These are phyloP conservation scores for Melanotaenia nigrans DNA, from an alignment of 2,797 vertebrate species.

Conservation along the genomic window DNA sequence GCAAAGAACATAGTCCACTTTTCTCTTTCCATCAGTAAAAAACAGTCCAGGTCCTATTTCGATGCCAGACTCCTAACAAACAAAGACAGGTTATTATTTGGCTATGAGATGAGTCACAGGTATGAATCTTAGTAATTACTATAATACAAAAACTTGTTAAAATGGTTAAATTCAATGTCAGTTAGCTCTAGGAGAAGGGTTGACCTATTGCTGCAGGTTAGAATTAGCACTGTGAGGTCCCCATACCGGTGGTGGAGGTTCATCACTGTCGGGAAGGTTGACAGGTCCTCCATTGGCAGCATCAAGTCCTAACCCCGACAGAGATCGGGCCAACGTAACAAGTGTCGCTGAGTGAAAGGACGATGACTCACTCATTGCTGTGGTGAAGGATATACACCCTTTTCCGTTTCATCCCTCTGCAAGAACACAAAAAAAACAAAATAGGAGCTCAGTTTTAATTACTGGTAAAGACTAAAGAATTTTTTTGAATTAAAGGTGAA, in stretches of 20 bases:
- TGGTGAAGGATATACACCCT: conserved; percentile 69
- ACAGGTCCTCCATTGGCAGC: conserved; percentile 69
- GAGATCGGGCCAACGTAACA: conserved; percentile 82
- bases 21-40: conserved; percentile 90
- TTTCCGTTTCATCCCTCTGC: conserved; percentile 86
- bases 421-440: conserved; percentile 13
- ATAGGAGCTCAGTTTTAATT: conserved; percentile 1
- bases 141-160: neutral
- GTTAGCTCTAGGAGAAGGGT: neutral
- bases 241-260: conserved; percentile 64
- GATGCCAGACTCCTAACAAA: conserved; percentile 75
- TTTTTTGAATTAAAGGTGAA: neutral
- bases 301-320: conserved; percentile 66
- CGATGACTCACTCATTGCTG: conserved; percentile 72
- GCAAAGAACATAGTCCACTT: conserved; percentile 93
- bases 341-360: conserved; percentile 79
- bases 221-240: conserved; percentile 6
- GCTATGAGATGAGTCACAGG: neutral
- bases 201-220: neutral
- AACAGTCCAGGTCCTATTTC: conserved; percentile 82
- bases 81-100: conserved; percentile 23
- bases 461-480: neutral
- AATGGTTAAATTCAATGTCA: neutral
- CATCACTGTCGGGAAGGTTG: conserved; percentile 42
- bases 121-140: neutral